These are phyloP conservation scores for Spilogale gracilis DNA, from an alignment of 2,113 vertebrate genomes.

Conservation along the genomic window DNA sequence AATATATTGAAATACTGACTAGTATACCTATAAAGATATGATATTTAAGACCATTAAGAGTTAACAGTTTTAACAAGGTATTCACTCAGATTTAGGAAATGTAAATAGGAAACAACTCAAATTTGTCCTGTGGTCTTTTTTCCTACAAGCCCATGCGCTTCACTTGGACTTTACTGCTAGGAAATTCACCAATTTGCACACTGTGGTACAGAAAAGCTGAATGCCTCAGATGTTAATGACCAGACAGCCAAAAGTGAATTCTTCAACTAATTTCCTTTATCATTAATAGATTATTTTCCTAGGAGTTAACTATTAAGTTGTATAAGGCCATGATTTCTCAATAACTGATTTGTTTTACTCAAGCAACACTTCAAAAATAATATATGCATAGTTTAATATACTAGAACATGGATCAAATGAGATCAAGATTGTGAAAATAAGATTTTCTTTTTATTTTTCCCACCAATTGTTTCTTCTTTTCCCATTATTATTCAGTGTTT, in stretches of 20 bases:
- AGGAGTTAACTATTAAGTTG: neutral
- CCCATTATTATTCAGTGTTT: neutral
- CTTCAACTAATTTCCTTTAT: slow-evolving; percentile 42
- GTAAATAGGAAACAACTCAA: slow-evolving; percentile 5
- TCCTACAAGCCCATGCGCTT: neutral
- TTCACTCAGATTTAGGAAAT: neutral
- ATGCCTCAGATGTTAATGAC: slow-evolving; percentile 24
- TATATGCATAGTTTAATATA: neutral
- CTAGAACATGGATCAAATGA: neutral
- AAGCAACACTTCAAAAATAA: slow-evolving; percentile 11
- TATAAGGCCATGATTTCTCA: neutral
- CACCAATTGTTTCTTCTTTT: neutral
- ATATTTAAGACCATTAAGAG: neutral
- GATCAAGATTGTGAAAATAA: neutral
- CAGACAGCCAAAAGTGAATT: slow-evolving; percentile 1
- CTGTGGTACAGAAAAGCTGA: neutral
- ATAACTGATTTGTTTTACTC: neutral
- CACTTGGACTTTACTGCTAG: neutral
- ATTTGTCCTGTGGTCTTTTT: slow-evolving; percentile 15
- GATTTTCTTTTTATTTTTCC: neutral
- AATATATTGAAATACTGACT: neutral
- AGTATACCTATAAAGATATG: neutral
- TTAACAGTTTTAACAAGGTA: neutral
- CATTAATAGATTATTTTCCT: neutral
- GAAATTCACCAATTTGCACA: slow-evolving; percentile 9